A percentile compares a stretch with the other conserved stretches of the same genome.
phyloP scores from a whole-genome alignment of 2,797 vertebrate genomes.

The Anguilla anguilla region DNA sequence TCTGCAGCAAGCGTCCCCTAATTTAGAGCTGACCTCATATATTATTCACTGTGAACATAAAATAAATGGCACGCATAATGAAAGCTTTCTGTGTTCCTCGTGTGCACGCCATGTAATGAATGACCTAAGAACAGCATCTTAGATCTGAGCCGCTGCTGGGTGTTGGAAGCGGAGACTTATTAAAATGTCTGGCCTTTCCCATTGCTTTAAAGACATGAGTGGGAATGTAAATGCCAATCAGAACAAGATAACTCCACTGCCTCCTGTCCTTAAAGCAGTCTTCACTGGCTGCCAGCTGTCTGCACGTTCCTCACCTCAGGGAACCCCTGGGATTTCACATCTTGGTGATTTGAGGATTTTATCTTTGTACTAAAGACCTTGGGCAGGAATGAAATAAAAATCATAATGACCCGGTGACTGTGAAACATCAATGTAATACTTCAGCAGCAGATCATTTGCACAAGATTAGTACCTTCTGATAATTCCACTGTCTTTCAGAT shows the following conservation, averaged over 20 bases:
- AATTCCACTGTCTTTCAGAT: not conserved
- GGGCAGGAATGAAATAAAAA: constrained; percentile 7
- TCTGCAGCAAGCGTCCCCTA: not conserved
- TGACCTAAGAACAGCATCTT: not conserved
- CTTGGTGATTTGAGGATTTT: not conserved
- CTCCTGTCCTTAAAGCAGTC: not conserved
- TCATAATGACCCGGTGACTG: not conserved
- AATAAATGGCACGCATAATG: not conserved
- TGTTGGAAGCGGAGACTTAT: not conserved
- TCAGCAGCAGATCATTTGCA: not conserved
- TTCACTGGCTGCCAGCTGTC: not conserved
- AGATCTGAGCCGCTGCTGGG: not conserved
- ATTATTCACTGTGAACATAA: constrained; percentile 14
- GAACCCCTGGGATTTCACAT: constrained; percentile 3
- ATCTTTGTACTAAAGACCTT: not conserved
- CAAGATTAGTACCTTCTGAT: not conserved
- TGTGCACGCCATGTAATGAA: not conserved
- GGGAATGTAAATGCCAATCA: constrained; percentile 14
- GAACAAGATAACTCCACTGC: not conserved
- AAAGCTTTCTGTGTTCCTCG: not conserved
- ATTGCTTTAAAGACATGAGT: not conserved
- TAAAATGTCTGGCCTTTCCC: constrained; percentile 12
- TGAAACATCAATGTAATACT: not conserved
- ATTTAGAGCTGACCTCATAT: constrained; percentile 17
- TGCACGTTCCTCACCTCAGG: not conserved